Conservation (phyloP, 53 echinoderm and acorn worm species). For the Stichopus horrens region DNA sequence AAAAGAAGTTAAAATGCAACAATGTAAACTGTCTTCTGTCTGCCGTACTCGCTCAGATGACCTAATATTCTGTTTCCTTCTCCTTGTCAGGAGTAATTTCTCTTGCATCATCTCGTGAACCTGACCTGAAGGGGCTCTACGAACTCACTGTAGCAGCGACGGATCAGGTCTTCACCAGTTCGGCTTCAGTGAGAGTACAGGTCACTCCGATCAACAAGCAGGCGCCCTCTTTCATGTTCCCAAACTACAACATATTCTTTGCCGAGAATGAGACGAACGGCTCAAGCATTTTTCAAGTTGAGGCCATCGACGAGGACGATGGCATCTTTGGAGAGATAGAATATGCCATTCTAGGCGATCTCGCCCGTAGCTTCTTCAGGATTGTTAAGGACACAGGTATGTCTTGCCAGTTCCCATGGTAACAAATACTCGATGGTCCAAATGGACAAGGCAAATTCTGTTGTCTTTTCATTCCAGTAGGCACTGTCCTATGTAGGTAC, state of each 20-base stretch:
- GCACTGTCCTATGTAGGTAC: too few species aligned
- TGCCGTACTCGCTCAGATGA: not conserved
- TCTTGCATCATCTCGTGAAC: conserved; percentile 73
- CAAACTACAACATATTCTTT: conserved; percentile 74
- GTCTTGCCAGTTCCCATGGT: not conserved
- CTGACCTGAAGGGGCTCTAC: conserved; percentile 61
- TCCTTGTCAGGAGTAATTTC: conserved; percentile 70
- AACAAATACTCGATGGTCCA: too few species aligned
- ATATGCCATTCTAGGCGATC: conserved; percentile 82
- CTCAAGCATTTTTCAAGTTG: conserved; percentile 72
- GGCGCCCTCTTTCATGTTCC: conserved; percentile 75
- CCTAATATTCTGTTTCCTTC: not conserved
- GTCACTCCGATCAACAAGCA: conserved; percentile 72
- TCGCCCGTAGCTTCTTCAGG: conserved; percentile 73
- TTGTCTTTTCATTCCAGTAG: too few species aligned
- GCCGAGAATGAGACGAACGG: conserved; percentile 86
- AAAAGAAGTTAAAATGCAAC: not conserved
- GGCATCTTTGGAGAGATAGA: conserved; percentile 71
- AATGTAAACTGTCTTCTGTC: not conserved
- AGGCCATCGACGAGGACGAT: conserved; percentile 73
- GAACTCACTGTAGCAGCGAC: conserved; percentile 86
- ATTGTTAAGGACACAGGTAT: conserved; percentile 81
- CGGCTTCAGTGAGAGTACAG: conserved; percentile 63
- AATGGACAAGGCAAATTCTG: too few species aligned
- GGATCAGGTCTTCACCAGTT: conserved; percentile 96